Percentiles rank a stretch among this genome's conserved stretches.
phyloP scores from a whole-genome alignment of 2,888 invertebrate genomes.

The Chrysolina americana region DNA sequence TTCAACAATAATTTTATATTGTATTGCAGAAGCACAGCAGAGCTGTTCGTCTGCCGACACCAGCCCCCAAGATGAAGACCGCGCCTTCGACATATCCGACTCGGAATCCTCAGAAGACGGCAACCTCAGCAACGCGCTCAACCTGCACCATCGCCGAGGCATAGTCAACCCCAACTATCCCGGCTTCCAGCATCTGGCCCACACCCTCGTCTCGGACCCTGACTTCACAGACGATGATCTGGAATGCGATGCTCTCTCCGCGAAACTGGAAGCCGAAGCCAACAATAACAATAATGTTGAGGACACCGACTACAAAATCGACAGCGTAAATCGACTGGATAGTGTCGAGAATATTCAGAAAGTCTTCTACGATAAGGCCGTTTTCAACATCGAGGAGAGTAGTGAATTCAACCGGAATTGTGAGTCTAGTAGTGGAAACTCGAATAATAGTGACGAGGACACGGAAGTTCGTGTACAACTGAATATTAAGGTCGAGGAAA shows the following conservation, averaged over 20 bases:
- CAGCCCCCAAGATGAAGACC: conserved; percentile 72
- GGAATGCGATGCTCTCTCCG: conserved; percentile 58
- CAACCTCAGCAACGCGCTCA: conserved; percentile 68
- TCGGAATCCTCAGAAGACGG: conserved; percentile 67
- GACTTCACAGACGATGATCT: conserved; percentile 69
- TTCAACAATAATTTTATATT: background rate
- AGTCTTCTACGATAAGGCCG: conserved; percentile 74
- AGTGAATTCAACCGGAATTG: conserved; percentile 46
- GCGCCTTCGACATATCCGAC: conserved; percentile 74
- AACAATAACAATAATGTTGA: conserved; percentile 67
- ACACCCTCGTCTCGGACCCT: conserved; percentile 73
- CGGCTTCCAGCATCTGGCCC: conserved; percentile 86
- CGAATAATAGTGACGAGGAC: conserved; percentile 62
- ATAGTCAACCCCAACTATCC: conserved; percentile 89
- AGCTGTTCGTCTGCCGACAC: conserved; percentile 68
- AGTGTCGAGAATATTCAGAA: conserved; percentile 72
- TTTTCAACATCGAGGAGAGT: conserved; percentile 69
- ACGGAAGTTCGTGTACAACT: conserved; percentile 57
- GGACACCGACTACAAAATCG: conserved; percentile 65
- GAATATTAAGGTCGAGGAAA: conserved; percentile 58
- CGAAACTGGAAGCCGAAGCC: conserved; percentile 61
- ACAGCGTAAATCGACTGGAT: conserved; percentile 71
- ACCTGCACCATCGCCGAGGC: conserved; percentile 67
- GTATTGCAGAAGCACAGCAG: conserved; percentile 66
- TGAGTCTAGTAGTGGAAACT: conserved; percentile 58